These are phyloP conservation scores for Phania funesta DNA, from an alignment of 2,888 invertebrate species.

Conservation along the genomic window DNA sequence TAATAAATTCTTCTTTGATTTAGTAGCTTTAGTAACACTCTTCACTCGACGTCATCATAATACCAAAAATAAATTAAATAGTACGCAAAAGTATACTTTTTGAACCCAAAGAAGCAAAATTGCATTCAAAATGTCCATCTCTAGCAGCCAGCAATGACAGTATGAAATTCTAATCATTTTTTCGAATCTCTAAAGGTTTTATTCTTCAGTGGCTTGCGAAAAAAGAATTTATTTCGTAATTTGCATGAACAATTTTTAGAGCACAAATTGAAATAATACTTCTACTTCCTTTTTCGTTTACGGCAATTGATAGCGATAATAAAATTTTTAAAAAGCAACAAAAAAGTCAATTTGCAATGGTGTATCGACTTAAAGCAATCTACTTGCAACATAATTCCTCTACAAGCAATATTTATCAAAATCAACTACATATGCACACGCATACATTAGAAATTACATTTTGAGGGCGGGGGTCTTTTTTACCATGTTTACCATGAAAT, in stretches of 20 bases:
- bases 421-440: conserved; percentile 7
- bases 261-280: conserved; percentile 47
- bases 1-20: too few species aligned
- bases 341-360: conserved; percentile 39
- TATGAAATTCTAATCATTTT: conserved; percentile 27
- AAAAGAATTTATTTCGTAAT: conserved; percentile 26
- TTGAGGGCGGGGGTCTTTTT: conserved; percentile 14
- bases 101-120: neutral
- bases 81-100: neutral
- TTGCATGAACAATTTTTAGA: conserved; percentile 50
- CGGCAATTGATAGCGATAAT: conserved; percentile 45
- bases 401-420: neutral
- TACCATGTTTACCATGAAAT: conserved; percentile 55
- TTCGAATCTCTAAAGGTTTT: conserved; percentile 36
- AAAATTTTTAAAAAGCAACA: conserved; percentile 14
- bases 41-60: too few species aligned
- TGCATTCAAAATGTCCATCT: neutral
- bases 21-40: too few species aligned
- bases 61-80: too few species aligned
- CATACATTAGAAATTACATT: neutral
- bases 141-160: neutral
- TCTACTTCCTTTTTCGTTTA: neutral
- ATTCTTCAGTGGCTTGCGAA: conserved; percentile 3
- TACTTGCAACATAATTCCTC: neutral
- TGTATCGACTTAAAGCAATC: conserved; percentile 49